phyloP scores from a whole-genome alignment of 2,797 vertebrate genomes.

The Parambassis ranga region DNA sequence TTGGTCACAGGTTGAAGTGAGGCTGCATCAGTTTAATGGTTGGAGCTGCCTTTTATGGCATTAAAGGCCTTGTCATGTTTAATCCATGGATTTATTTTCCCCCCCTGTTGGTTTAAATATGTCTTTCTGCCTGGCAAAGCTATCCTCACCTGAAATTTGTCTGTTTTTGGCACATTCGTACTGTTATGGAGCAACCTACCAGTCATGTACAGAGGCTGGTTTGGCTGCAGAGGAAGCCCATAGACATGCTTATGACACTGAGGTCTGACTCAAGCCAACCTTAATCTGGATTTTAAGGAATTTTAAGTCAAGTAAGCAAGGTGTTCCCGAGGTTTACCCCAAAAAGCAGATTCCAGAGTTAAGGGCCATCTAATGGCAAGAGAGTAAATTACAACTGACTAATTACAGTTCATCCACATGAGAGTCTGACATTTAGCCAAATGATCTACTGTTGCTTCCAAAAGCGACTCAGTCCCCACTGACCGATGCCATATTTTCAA shows the following conservation, averaged over 20 bases:
- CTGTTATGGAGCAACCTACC: not conserved
- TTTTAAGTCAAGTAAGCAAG: not conserved
- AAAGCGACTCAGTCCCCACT: too few species aligned
- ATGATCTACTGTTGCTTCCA: too few species aligned
- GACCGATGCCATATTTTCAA: too few species aligned
- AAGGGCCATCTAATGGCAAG: too few species aligned
- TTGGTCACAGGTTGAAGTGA: not conserved
- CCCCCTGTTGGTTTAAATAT: constrained; percentile 12
- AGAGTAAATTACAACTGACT: too few species aligned
- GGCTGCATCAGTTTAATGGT: not conserved
- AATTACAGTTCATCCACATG: too few species aligned
- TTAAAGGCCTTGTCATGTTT: constrained; percentile 1
- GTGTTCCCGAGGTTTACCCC: not conserved
- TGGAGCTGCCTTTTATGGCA: not conserved
- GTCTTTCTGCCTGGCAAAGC: not conserved
- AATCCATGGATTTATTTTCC: constrained; percentile 1
- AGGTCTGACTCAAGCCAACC: not conserved
- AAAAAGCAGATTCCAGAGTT: too few species aligned
- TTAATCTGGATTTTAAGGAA: not conserved
- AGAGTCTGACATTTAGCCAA: too few species aligned
- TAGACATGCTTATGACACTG: not conserved
- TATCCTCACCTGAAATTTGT: not conserved
- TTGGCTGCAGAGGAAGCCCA: constrained; percentile 5
- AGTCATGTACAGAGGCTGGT: not conserved
- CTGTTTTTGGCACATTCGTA: not conserved